Conservation (phyloP, 2,888 invertebrate species). For the Torymus tubicola region DNA sequence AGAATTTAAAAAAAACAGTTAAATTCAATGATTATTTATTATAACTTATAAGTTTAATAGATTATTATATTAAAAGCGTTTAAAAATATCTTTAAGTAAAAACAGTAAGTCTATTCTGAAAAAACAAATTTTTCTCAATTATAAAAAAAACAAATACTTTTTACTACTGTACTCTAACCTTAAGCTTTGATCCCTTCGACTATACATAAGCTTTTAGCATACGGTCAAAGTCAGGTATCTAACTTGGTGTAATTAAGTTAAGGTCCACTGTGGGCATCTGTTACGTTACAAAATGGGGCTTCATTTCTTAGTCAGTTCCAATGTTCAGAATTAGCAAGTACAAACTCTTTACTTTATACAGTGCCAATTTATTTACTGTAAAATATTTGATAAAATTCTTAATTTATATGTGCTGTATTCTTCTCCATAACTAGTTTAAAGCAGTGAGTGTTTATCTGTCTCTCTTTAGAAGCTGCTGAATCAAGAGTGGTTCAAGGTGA, state of each 20-base stretch:
- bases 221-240: slow-evolving; percentile 64
- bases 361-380: slow-evolving; percentile 16
- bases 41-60: too few relatives aligned
- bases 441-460: not conserved
- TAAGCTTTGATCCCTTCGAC: slow-evolving; percentile 54
- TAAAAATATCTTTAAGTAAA: too few relatives aligned
- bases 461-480: slow-evolving; percentile 67
- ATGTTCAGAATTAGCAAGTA: slow-evolving; percentile 60
- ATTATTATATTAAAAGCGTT: too few relatives aligned
- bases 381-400: not conserved
- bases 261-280: slow-evolving; percentile 68
- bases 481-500: slow-evolving; percentile 69
- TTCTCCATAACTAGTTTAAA: slow-evolving; percentile 14
- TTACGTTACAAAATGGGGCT: slow-evolving; percentile 71
- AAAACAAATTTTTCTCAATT: too few relatives aligned
- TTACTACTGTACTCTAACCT: slow-evolving; percentile 46
- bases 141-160: not conserved
- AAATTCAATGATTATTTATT: too few relatives aligned
- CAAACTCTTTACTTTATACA: slow-evolving; percentile 53
- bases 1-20: too few relatives aligned
- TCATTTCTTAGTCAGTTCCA: slow-evolving; percentile 66
- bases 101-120: too few relatives aligned
- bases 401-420: slow-evolving; percentile 11
- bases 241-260: slow-evolving; percentile 71
- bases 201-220: slow-evolving; percentile 57